Evolutionary conservation across 2,888 invertebrate species (phyloP).

Genomic region (Thymelicus lineola): DNA sequence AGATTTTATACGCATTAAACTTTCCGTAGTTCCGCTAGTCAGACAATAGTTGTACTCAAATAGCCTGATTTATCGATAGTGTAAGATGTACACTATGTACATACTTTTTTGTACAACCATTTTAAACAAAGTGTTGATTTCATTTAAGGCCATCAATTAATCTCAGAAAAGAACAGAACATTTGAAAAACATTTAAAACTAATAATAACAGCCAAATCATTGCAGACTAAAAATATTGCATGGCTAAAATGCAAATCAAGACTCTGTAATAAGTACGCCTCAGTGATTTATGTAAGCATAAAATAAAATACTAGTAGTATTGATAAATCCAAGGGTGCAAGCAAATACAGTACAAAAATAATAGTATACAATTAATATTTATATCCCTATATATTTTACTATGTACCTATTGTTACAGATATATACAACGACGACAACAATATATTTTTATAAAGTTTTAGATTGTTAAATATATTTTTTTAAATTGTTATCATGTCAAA

Average conservation of each 20-base stretch:
- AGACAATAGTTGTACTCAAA: conserved; percentile 74
- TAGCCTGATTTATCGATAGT: conserved; percentile 47
- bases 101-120: not conserved
- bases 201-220: not conserved
- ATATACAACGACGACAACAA: conserved; percentile 79
- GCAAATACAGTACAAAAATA: conserved; percentile 63
- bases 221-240: not conserved
- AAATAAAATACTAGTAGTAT: conserved; percentile 41
- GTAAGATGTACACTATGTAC: not conserved
- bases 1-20: conserved; percentile 47
- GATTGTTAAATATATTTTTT: conserved; percentile 54
- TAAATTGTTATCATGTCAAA: conserved; percentile 70
- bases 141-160: not conserved
- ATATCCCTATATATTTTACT: conserved; percentile 52
- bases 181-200: not conserved
- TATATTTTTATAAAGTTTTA: conserved; percentile 76
- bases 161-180: not conserved
- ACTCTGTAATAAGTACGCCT: not conserved
- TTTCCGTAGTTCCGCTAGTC: conserved; percentile 64
- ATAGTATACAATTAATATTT: conserved; percentile 48
- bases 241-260: not conserved
- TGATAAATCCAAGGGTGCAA: conserved; percentile 51
- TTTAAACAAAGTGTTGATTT: not conserved
- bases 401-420: conserved; percentile 61
- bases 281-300: not conserved